Conservation (phyloP, 1,140 invertebrate species). For the Halictus rubicundus region DNA sequence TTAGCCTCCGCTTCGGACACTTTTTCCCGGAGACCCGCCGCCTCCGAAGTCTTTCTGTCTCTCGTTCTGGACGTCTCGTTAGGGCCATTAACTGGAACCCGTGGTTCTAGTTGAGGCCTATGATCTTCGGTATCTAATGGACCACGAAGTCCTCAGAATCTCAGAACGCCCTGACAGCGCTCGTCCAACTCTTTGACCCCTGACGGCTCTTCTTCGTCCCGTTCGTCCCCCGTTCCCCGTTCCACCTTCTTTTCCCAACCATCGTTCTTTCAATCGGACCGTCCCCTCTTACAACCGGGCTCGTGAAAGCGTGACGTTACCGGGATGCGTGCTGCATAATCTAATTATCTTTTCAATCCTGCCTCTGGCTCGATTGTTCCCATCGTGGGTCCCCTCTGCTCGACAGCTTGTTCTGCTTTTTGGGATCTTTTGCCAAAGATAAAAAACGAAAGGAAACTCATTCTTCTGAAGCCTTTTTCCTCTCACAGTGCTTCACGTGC, state of each 20-base stretch:
- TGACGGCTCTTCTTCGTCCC: background rate
- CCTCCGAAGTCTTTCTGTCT: slow-evolving; percentile 26
- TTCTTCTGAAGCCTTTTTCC: too few species aligned
- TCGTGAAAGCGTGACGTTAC: background rate
- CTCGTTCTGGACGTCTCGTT: slow-evolving; percentile 59
- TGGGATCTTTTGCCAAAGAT: too few species aligned
- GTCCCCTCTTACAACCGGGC: too few species aligned
- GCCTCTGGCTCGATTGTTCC: too few species aligned
- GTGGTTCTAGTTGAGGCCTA: slow-evolving; percentile 38
- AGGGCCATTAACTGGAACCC: slow-evolving; percentile 52
- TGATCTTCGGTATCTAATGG: slow-evolving; percentile 65
- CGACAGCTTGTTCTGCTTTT: too few species aligned
- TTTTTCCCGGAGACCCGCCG: slow-evolving; percentile 27
- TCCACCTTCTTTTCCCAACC: background rate
- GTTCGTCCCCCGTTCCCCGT: too few species aligned
- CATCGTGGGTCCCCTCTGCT: too few species aligned
- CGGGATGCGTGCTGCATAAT: background rate
- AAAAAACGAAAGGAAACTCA: too few species aligned
- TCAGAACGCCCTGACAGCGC: slow-evolving; percentile 52
- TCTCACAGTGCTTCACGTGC: too few species aligned
- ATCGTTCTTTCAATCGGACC: background rate
- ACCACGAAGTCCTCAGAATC: slow-evolving; percentile 57
- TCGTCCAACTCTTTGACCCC: slow-evolving; percentile 9
- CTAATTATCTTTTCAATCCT: background rate
- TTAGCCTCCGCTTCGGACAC: slow-evolving; percentile 62